Evolutionary conservation across 2,888 invertebrate genomes (phyloP), one percentile per base, ranked within the genome.

Genomic region (Loripinus fragilis): DNA sequence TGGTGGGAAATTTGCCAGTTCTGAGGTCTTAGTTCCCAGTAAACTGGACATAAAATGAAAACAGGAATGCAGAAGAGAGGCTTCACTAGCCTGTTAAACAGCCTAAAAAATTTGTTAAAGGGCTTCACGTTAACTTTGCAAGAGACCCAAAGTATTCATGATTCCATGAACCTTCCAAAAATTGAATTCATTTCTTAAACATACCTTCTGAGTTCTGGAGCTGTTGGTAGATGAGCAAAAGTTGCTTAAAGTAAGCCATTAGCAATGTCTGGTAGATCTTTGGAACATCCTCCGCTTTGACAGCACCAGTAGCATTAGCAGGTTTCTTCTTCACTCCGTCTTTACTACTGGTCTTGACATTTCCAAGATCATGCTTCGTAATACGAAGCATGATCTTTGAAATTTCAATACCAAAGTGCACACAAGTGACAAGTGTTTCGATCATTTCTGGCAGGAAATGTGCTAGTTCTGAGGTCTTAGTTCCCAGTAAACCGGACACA

Each of bases 191-290:
- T n/a, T n/a, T n/a, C n/a, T n/a, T n/a, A 38, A 48, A 20, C 48
- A 20, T 48, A 48, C 48, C 48, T 20, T 48, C 48, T 3, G 48
- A 48, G 17, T n/a, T 48, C 48, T 66, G 52, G 10, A 74, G 0
- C 38, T 8, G 7, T 7, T 74, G 50, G 35, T 42, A 15, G 0
- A 52, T 25, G 0, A 74, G 52, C 23, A 66, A 33, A 38, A 74
- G 33, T 35, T 67, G 42, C 28, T 55, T 74, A 35, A 50, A 74
- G 52, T 67, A 23, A 23, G 28, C 23, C 15, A 41, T 33, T 7
- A 74, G 17, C 41, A 66, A 66, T 10, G 48, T 28, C n/a, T 41
- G 50, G 66, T 67, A 23, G n/a, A 68, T 35, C 35, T 67, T 74
- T 20, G 20, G 20, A 0, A 65, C 20, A 30, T 42, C 33, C n/a